Percentiles rank a stretch among this genome's conserved stretches.
Evolutionary conservation across 2,888 invertebrate genomes (phyloP).

Genomic region (Cephonodes hylas): DNA sequence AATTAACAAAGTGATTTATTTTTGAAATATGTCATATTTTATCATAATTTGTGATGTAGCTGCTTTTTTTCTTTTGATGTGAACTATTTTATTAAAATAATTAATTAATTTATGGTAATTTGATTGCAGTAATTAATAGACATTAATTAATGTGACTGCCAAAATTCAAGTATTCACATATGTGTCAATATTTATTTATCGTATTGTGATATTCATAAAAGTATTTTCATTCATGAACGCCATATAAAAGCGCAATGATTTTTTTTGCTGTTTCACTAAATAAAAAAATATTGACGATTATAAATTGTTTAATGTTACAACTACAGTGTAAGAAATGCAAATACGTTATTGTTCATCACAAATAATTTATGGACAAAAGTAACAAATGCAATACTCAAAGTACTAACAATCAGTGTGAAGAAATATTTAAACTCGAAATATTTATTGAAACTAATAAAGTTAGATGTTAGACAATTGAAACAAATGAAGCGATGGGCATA

Average conservation of each 20-base stretch:
- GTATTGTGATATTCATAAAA: conserved; percentile 6
- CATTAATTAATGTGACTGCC: conserved; percentile 63
- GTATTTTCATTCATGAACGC: not conserved
- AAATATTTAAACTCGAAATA: conserved; percentile 7
- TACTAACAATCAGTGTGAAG: conserved; percentile 33
- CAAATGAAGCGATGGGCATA: not conserved
- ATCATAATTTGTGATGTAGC: not conserved
- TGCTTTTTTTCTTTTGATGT: not conserved
- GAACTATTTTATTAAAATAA: too few species aligned
- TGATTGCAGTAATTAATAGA: too few species aligned
- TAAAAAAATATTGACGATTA: not conserved
- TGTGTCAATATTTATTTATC: conserved; percentile 43
- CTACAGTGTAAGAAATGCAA: not conserved
- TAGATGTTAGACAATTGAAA: not conserved
- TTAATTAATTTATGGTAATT: too few species aligned
- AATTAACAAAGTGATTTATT: too few species aligned
- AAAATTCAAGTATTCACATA: conserved; percentile 66
- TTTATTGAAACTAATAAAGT: conserved; percentile 28
- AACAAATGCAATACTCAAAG: conserved; percentile 39
- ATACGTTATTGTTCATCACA: conserved; percentile 4
- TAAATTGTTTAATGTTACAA: not conserved
- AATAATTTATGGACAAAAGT: not conserved
- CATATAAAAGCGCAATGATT: not conserved
- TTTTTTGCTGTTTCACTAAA: not conserved
- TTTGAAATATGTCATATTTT: too few species aligned